Percentiles rank a stretch among this genome's conserved stretches.
These are phyloP conservation scores for Apodemia hepburni DNA, from an alignment of 2,888 invertebrate species.

Conservation along the genomic window DNA sequence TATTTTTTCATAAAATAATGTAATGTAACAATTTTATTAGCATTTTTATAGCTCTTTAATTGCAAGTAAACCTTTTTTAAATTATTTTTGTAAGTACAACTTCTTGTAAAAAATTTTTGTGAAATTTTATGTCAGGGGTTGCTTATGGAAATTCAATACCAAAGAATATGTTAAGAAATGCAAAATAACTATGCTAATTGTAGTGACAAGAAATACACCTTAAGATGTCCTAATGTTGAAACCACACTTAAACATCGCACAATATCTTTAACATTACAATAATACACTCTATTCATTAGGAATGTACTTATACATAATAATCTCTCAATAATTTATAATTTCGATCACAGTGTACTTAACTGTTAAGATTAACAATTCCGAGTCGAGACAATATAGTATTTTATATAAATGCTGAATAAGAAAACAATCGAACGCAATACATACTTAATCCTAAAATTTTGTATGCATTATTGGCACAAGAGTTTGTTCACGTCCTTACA, in stretches of 20 bases:
- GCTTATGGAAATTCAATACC: too few species aligned
- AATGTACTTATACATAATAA: slow-evolving; percentile 77
- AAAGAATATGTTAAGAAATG: slow-evolving; percentile 43
- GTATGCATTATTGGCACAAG: slow-evolving; percentile 74
- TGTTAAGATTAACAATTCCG: slow-evolving; percentile 77
- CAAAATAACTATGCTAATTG: slow-evolving; percentile 54
- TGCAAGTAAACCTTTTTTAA: too few species aligned
- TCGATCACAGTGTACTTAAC: slow-evolving; percentile 79
- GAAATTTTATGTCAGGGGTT: too few species aligned
- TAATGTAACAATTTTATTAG: too few species aligned
- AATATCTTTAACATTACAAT: slow-evolving; percentile 68
- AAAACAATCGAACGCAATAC: slow-evolving; percentile 70
- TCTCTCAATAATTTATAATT: slow-evolving; percentile 80
- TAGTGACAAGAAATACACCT: slow-evolving; percentile 38
- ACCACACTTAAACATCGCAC: slow-evolving; percentile 45
- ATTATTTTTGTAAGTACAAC: too few species aligned
- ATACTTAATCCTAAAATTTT: slow-evolving; percentile 74
- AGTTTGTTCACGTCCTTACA: slow-evolving; percentile 59
- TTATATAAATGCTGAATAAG: slow-evolving; percentile 74
- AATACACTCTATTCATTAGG: slow-evolving; percentile 72
- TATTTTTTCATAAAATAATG: too few species aligned
- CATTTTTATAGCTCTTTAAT: too few species aligned
- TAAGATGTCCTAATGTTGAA: slow-evolving; percentile 22
- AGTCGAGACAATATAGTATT: slow-evolving; percentile 62
- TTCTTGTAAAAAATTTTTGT: too few species aligned